Conservation (phyloP, 2,797 vertebrate species). For the Brotula barbata region DNA sequence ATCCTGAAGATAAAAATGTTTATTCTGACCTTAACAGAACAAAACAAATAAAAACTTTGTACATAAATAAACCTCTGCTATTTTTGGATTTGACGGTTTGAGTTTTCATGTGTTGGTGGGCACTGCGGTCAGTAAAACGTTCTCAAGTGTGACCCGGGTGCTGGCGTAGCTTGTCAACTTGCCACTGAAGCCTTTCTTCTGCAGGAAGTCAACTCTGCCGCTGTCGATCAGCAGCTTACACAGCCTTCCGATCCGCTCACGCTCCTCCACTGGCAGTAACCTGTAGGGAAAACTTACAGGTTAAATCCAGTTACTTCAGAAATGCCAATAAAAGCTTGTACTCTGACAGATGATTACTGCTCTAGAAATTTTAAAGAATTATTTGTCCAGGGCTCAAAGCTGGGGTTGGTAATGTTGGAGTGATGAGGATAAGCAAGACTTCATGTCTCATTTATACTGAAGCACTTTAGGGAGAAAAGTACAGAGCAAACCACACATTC, state of each 20-base stretch:
- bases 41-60: neutral
- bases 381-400: no score
- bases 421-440: no score
- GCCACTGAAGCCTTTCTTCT: constrained; percentile 78
- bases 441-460: no score
- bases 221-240: constrained; percentile 91
- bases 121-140: constrained; percentile 88
- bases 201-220: constrained; percentile 86
- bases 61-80: no score
- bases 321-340: no score
- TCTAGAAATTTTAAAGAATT: no score
- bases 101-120: constrained; percentile 49
- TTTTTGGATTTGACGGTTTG: neutral
- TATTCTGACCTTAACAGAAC: neutral
- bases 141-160: constrained; percentile 87
- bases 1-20: no score
- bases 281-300: constrained; percentile 63
- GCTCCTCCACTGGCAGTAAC: constrained; percentile 79
- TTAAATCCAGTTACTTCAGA: no score
- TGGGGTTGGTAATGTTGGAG: no score
- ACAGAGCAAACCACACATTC: no score
- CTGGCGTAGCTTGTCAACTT: constrained; percentile 81
- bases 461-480: no score
- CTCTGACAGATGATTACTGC: no score
- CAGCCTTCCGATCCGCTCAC: constrained; percentile 83